Conservation (phyloP, 2,113 vertebrate species). For the Phrynosoma platyrhinos region DNA sequence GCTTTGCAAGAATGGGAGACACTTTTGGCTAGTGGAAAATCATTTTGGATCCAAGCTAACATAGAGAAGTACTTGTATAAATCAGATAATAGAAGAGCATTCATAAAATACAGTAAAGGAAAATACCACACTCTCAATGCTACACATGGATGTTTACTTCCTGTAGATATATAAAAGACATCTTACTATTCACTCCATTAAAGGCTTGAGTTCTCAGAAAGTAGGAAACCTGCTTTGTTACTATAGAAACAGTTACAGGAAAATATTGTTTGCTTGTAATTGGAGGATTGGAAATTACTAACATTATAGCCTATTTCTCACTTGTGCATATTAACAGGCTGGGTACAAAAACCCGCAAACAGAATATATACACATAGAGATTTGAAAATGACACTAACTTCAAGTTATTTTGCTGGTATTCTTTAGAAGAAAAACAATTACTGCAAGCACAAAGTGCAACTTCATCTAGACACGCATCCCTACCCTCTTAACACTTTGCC, state of each 20-base stretch:
- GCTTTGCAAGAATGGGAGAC: not conserved
- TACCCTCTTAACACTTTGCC: slow-evolving; percentile 28
- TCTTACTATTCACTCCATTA: slow-evolving; percentile 42
- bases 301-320: slow-evolving; percentile 54
- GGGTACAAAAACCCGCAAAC: slow-evolving; percentile 42
- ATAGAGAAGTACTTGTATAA: not conserved
- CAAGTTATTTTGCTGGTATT: slow-evolving; percentile 1
- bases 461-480: not conserved
- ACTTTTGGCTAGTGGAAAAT: not conserved
- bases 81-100: slow-evolving; percentile 22
- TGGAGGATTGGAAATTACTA: slow-evolving; percentile 65
- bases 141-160: slow-evolving; percentile 40
- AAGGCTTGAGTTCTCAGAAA: slow-evolving; percentile 46
- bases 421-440: slow-evolving; percentile 32
- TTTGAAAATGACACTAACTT: slow-evolving; percentile 4
- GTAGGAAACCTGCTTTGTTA: slow-evolving; percentile 69
- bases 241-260: slow-evolving; percentile 70
- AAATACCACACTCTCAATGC: slow-evolving; percentile 30
- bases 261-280: slow-evolving; percentile 68
- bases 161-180: slow-evolving; percentile 43
- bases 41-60: not conserved
- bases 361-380: slow-evolving; percentile 25
- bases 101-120: not conserved
- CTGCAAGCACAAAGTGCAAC: slow-evolving; percentile 31
- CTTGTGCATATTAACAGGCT: slow-evolving; percentile 50